These are phyloP conservation scores for Sminthurides aquaticus DNA, from an alignment of 2,888 invertebrate species.

Conservation along the genomic window DNA sequence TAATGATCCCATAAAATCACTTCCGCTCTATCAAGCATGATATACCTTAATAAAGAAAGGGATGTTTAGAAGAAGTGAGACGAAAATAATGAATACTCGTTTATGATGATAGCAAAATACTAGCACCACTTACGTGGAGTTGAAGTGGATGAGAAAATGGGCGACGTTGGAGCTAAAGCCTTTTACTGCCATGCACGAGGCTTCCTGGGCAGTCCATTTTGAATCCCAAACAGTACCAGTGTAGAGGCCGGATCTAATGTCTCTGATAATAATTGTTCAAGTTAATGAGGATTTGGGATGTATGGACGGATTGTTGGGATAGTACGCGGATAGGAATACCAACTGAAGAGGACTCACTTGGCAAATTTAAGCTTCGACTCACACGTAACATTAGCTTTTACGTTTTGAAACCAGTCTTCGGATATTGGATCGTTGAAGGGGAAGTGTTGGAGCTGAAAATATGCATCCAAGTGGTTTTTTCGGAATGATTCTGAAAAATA, in stretches of 20 bases:
- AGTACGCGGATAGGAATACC: neutral
- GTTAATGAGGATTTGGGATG: too few species aligned
- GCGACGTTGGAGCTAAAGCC: conserved; percentile 7
- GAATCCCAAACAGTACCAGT: neutral
- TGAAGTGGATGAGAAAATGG: neutral
- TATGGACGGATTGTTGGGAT: too few species aligned
- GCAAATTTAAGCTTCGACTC: neutral
- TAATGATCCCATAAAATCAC: conserved; percentile 75
- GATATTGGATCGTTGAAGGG: conserved; percentile 69
- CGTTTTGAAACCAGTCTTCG: conserved; percentile 58
- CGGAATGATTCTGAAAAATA: neutral
- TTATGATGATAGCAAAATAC: neutral
- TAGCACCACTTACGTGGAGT: conserved; percentile 4
- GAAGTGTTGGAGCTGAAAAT: conserved; percentile 77
- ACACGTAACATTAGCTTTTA: neutral
- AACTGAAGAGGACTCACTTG: neutral
- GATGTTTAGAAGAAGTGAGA: neutral
- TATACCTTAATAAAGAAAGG: conserved; percentile 48
- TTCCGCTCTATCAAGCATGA: conserved; percentile 74
- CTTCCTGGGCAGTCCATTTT: neutral
- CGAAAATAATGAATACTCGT: neutral
- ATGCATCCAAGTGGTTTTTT: conserved; percentile 53
- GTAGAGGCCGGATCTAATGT: neutral
- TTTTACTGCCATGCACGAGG: conserved; percentile 11
- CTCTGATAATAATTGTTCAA: too few species aligned